Conservation (phyloP, 1,140 invertebrate genomes). For the Euschistus heros region DNA sequence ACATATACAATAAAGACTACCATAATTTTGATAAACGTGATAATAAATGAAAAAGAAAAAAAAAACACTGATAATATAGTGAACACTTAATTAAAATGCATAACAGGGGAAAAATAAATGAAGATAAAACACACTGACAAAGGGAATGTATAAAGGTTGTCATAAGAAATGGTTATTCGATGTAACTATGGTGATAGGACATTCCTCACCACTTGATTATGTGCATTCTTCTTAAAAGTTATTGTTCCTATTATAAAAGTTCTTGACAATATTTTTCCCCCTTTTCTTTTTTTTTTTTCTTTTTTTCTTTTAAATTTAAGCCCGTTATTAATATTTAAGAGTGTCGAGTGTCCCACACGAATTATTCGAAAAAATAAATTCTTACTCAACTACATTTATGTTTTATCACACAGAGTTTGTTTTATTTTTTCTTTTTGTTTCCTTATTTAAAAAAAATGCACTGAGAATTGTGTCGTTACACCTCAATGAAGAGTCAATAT, state of each 20-base stretch:
- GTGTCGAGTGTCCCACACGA: slow-evolving; percentile 11
- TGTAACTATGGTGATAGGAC: neutral
- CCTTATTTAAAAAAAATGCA: slow-evolving; percentile 13
- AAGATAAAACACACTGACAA: neutral
- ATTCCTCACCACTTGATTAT: neutral
- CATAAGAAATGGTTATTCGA: slow-evolving; percentile 2
- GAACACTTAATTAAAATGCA: slow-evolving; percentile 1
- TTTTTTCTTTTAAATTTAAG: slow-evolving; percentile 11
- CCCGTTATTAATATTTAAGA: slow-evolving; percentile 10
- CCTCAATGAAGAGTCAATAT: slow-evolving; percentile 5
- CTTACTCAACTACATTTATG: slow-evolving; percentile 14
- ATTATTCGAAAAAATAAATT: slow-evolving; percentile 14
- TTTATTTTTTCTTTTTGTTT: slow-evolving; percentile 10
- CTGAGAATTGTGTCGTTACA: slow-evolving; percentile 17
- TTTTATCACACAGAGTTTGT: slow-evolving; percentile 16
- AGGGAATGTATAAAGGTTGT: slow-evolving; percentile 5
- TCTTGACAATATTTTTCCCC: neutral
- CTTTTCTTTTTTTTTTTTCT: slow-evolving; percentile 6
- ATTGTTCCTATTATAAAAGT: neutral
- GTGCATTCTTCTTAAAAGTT: slow-evolving; percentile 7
- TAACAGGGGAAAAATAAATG: neutral
- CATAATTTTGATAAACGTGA: slow-evolving; percentile 1
- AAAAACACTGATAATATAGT: neutral
- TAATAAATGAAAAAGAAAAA: neutral
- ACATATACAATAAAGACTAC: neutral